These are phyloP conservation scores for Ferdinandea cuprea DNA, from an alignment of 2,888 invertebrate species.

Conservation along the genomic window DNA sequence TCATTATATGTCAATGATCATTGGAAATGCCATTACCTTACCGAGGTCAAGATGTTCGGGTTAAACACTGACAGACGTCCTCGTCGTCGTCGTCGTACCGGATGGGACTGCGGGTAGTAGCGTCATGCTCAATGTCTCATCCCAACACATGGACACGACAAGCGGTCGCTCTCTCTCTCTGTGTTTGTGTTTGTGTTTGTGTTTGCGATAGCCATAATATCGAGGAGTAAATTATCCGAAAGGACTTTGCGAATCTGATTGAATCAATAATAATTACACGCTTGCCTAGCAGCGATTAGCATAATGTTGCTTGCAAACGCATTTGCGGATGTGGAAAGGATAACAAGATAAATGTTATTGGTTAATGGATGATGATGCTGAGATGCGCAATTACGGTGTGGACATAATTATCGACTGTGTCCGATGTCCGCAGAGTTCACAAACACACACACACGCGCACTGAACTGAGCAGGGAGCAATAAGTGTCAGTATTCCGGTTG, in stretches of 20 bases:
- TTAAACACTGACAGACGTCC: slow-evolving; percentile 63
- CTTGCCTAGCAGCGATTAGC: slow-evolving; percentile 66
- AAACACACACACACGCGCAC: too few species aligned
- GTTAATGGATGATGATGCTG: slow-evolving; percentile 66
- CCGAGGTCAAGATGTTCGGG: slow-evolving; percentile 65
- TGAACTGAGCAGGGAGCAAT: not conserved
- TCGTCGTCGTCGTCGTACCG: too few species aligned
- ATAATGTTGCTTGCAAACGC: slow-evolving; percentile 66
- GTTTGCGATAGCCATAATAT: too few species aligned
- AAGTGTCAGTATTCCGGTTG: slow-evolving; percentile 11
- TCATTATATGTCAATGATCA: slow-evolving; percentile 55
- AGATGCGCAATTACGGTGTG: slow-evolving; percentile 68
- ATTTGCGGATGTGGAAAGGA: slow-evolving; percentile 66
- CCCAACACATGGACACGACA: not conserved
- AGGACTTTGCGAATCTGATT: slow-evolving; percentile 56
- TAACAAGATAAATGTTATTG: slow-evolving; percentile 68
- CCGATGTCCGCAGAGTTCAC: slow-evolving; percentile 15
- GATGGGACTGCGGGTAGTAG: not conserved
- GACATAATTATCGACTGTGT: slow-evolving; percentile 64
- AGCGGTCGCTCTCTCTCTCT: too few species aligned
- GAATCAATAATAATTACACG: slow-evolving; percentile 73
- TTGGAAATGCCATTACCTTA: slow-evolving; percentile 21
- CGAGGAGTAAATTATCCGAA: slow-evolving; percentile 41
- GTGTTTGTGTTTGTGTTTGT: too few species aligned
- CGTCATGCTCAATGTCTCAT: too few species aligned